Base-by-base conservation (phyloP, 2,797 vertebrate species). In the Luscinia megarhynchos region DNA sequence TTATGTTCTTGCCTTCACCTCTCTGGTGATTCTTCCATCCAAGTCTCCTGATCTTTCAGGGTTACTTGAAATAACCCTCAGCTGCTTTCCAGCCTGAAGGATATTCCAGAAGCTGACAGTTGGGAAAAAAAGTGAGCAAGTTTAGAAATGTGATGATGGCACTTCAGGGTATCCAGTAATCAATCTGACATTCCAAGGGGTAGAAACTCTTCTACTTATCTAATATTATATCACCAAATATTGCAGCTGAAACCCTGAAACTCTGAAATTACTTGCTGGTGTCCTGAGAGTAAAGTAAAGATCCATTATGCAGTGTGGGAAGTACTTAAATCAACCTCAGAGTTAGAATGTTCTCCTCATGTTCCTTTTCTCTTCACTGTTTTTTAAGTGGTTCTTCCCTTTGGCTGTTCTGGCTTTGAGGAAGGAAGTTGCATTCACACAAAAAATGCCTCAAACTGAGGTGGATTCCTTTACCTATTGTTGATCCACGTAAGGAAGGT, bases 11-110 rank as follows among this genome's bases (percentile, higher is more conserved):
- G 85, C 48, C 70, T 91, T 93, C 94, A 91, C 94, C 90, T 96
- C 93, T 94, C 73, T 59, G 63, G 32, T 93, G 51, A 84, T 86
- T 90, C 55, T 96, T 94, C 82, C 80, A 45, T 91, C 43, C 46
- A 69, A 91, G 87, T 81, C 90, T 93, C 62, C 83, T 84, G 91
- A 94, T 96, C 93, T 88, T 93, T 94, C 90, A 88, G 66, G 43
- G 91, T 84, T 96, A 75, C 95, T 96, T 94, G 95, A 96, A 96
- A 96, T 96, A 96, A 96, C 94, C 83, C 59, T 93, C 96, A 96
- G 96, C 96, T 96, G 92, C 95, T 96, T 94, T 91, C 80, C 92
- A 96, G 81, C 70, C 67, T 92, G 77, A 84, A 92, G 67, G 90
- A 92, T 90, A 96, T 95, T 95, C 93, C 94, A 95, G 64, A 88